Base-by-base conservation (phyloP, 2,113 vertebrate genomes). In the Eurystomus gularis region DNA sequence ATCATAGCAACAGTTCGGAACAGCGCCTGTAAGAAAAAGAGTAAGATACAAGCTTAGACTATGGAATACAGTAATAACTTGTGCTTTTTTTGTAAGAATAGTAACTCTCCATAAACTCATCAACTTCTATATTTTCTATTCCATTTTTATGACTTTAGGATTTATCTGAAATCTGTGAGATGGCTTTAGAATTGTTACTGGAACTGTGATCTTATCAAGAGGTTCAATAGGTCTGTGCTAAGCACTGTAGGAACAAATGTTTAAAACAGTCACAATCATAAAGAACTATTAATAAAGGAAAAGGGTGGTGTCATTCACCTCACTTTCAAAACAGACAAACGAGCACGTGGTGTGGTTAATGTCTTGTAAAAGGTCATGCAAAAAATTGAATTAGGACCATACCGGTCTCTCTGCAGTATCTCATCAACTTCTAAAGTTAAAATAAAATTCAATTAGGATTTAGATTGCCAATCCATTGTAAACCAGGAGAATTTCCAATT, bases 1-100 rank as follows among this genome's bases (percentile, higher is more conserved):
- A 99, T 99, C 99, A 99, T 99, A 49, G 99, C 99, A 86, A 99
- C 99, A 26, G 99, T 99, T 79, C 98, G 98, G 92, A 99, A 99
- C 70, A 99, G 97, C 55, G 98, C 99, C 99, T 99, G 46, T 10
- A 61, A 82, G 40, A 58, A 55, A 94, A 82, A 87, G 87, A 94
- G 75, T 13, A 94, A 90, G 29, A n/a, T 26, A n/a, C 17, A 65
- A 94, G 16, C 8, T 81, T 29, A 42, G 33, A n/a, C 35, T 69
- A 20, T 4, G 11, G 44, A 82, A 70, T 64, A 69, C 5, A 14
- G 17, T 28, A 90, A 66, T 54, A 77, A 78, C 35, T 37, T 64
- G 58, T 20, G 5, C 6, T 33, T 66, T 10, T 39, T 95, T 51
- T 44, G 18, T 46, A 77, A 46, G 70, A 87, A 80, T 3, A 70